A percentile compares a stretch with the other conserved stretches of the same genome.
Evolutionary conservation across 2,888 invertebrate species (phyloP).

Genomic region (Imbricaverruca yamaguchii): DNA sequence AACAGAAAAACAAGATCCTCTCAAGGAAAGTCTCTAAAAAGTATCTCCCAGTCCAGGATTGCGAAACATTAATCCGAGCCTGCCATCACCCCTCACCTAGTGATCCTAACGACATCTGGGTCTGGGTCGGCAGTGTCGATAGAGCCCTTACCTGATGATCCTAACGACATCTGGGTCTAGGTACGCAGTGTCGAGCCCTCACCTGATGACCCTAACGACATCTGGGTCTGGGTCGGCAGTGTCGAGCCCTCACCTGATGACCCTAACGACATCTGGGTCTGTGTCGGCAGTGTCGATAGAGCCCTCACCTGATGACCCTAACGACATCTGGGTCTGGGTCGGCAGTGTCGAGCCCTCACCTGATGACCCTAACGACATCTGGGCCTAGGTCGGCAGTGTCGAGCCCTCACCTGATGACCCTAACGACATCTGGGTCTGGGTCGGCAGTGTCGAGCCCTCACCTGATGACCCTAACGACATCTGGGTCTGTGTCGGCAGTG

Average conservation of each 20-base stretch:
- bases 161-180: background rate
- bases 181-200: background rate
- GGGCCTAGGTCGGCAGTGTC: slow-evolving; percentile 26
- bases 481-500: background rate
- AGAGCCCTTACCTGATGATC: background rate
- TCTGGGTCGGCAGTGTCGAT: background rate
- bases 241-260: slow-evolving; percentile 27
- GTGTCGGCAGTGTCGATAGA: slow-evolving; percentile 27
- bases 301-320: too few relatives aligned
- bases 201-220: slow-evolving; percentile 23
- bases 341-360: too few relatives aligned
- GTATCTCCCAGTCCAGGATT: too few relatives aligned
- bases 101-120: background rate
- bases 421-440: too few relatives aligned
- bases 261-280: slow-evolving; percentile 28
- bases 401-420: too few relatives aligned
- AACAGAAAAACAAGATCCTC: too few relatives aligned
- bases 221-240: background rate
- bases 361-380: too few relatives aligned
- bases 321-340: too few relatives aligned
- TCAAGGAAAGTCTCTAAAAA: too few relatives aligned
- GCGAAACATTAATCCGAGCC: too few relatives aligned
- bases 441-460: background rate
- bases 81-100: background rate
- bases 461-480: background rate